These are phyloP conservation scores for Motacilla alba DNA, from an alignment of 2,113 vertebrate species.

Conservation along the genomic window DNA sequence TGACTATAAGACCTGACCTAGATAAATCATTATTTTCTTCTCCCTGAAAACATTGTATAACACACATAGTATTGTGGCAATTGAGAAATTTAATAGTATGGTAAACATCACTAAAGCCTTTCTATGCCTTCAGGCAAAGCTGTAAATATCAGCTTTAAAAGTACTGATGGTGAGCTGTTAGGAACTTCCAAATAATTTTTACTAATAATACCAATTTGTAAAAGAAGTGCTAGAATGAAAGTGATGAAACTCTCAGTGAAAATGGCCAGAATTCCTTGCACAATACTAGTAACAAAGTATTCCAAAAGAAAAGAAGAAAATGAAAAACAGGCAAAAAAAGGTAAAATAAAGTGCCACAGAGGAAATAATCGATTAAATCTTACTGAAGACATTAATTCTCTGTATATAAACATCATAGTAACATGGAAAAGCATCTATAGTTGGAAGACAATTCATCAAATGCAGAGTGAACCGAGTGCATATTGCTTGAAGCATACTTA, in stretches of 20 bases:
- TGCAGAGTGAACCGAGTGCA: neutral
- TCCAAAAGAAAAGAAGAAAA: neutral
- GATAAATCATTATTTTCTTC: neutral
- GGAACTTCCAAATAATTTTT: neutral
- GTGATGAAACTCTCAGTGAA: neutral
- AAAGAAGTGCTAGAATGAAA: neutral
- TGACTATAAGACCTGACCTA: neutral
- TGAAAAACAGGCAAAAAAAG: neutral
- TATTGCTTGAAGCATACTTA: neutral
- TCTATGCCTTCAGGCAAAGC: neutral
- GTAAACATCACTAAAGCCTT: neutral
- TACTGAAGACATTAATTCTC: neutral
- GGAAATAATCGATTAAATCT: neutral
- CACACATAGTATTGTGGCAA: neutral
- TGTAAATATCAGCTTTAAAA: neutral
- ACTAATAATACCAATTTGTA: neutral
- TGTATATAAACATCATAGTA: neutral
- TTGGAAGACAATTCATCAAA: neutral
- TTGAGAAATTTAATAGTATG: neutral
- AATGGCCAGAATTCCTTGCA: neutral
- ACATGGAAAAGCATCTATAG: neutral
- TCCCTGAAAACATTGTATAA: neutral
- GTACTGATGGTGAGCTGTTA: neutral
- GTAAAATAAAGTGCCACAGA: neutral
- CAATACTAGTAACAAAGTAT: neutral